These are phyloP conservation scores for Alentia gelatinosa DNA, from an alignment of 2,888 invertebrate genomes.

Conservation along the genomic window DNA sequence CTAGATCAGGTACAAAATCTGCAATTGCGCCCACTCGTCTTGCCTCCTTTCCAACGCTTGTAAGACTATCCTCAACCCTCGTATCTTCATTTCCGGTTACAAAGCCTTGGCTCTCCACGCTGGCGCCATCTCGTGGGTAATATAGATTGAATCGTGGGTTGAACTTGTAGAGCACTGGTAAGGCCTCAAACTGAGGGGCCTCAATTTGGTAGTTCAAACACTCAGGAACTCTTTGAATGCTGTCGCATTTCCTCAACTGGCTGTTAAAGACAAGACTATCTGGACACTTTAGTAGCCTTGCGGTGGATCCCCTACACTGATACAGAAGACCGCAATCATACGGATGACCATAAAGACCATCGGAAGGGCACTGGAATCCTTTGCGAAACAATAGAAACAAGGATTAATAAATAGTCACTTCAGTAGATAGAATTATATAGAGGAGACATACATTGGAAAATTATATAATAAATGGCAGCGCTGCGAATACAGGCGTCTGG, in stretches of 20 bases:
- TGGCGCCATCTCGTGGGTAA: neutral
- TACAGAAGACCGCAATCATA: constrained; percentile 54
- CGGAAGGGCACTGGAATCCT: constrained; percentile 46
- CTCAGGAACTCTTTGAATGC: constrained; percentile 48
- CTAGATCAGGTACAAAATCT: too few relatives aligned
- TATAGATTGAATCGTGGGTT: neutral
- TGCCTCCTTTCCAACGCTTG: too few relatives aligned
- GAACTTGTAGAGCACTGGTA: constrained; percentile 8
- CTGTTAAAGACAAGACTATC: constrained; percentile 51
- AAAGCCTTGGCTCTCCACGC: neutral
- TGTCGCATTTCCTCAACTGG: constrained; percentile 4
- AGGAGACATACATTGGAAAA: too few relatives aligned
- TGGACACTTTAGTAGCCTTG: constrained; percentile 10
- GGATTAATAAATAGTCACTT: too few relatives aligned
- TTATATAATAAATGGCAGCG: too few relatives aligned
- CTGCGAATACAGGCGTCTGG: too few relatives aligned
- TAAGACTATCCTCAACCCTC: neutral
- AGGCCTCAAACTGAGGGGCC: constrained; percentile 7
- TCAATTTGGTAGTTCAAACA: constrained; percentile 55
- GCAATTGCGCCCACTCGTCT: too few relatives aligned
- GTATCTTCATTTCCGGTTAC: neutral
- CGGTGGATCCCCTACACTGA: constrained; percentile 10
- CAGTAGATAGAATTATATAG: too few relatives aligned
- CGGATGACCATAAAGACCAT: constrained; percentile 53
- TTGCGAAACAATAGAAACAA: too few relatives aligned